Percentiles rank a stretch among this genome's conserved stretches.
These are phyloP conservation scores for Cepphus grylle DNA, from an alignment of 2,113 vertebrate species.

Conservation along the genomic window DNA sequence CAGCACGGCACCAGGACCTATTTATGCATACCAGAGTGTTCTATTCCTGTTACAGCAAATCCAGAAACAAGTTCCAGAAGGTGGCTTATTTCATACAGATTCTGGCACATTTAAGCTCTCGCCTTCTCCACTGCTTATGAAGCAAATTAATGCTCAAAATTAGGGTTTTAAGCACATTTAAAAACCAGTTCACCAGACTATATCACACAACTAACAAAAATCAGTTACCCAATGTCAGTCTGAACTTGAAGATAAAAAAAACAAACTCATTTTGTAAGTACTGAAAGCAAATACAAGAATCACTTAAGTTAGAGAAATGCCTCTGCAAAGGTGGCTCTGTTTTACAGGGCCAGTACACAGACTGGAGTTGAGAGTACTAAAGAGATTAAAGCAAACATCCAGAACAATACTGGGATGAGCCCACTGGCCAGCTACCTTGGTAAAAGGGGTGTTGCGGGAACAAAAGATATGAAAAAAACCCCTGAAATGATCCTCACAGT, in stretches of 20 bases:
- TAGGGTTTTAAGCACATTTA: not conserved
- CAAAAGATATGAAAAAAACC: not conserved
- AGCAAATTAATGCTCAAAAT: not conserved
- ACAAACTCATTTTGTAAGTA: not conserved
- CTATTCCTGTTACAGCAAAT: not conserved
- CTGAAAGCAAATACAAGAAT: not conserved
- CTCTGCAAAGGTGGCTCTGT: not conserved
- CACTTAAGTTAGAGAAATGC: not conserved
- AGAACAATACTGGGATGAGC: not conserved
- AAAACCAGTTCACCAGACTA: not conserved
- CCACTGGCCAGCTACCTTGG: not conserved
- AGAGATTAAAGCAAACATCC: not conserved
- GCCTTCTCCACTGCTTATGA: not conserved
- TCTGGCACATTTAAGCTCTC: not conserved
- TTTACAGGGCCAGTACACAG: not conserved
- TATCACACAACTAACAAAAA: not conserved
- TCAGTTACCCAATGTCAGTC: not conserved
- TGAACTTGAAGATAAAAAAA: not conserved
- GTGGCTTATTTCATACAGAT: not conserved
- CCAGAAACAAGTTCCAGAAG: slow-evolving; percentile 8
- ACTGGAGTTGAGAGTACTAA: not conserved
- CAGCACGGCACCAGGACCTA: not conserved
- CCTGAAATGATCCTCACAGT: not conserved
- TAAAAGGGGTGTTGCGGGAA: not conserved
- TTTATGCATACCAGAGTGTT: not conserved